Base-by-base conservation (phyloP, 2,888 invertebrate species). In the Mellilla xanthometata region DNA sequence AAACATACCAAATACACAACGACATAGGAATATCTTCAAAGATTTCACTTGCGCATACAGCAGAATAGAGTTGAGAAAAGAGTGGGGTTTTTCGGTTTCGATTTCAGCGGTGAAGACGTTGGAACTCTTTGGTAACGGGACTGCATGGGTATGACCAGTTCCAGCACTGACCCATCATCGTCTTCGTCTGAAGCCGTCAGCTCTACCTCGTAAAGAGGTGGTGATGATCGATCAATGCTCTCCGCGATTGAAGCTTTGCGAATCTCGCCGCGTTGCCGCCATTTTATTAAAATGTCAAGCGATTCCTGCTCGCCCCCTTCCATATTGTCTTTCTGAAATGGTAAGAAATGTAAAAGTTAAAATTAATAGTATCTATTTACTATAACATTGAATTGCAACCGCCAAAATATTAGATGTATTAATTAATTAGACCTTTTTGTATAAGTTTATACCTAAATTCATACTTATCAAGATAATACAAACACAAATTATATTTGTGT, bases 171-270 rank as follows among this genome's bases (percentile, higher is more conserved):
- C 0, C 52, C 70, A 15, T 88, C 88, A 9, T 87, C 87, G 1
- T 89, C 89, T 56, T 89, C 88, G 12, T 88, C 88, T 0, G 88
- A 88, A 0, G 88, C 83, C 0, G 88, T 87, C 2, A 88, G 67
- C 41, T 88, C 88, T 2, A 88, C 79, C 54, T 86, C 88, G 47
- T 67, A 81, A 1, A 88, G 76, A 0, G 81, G 81, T 0, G 88
- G 81, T 0, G 86, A 83, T 0, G 72, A 63, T 0, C 81, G 69
- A 24, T 75, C 82, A 12, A 15, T 22, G 24, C 24, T 29, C 9
- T 41, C 41, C 1, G 47, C 33, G 9, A 47, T 29, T 0, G 39
- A 39, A 0, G 34, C 28, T n/a, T 46, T 35, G 2, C 26, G 12
- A 3, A 49, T 30, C 12, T 49, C 52, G 1, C 45, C 58, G 15